Percentiles rank a stretch among this genome's conserved stretches.
Conservation (phyloP, 2,888 invertebrate genomes). For the Liopterus haemorrhoidalis region DNA sequence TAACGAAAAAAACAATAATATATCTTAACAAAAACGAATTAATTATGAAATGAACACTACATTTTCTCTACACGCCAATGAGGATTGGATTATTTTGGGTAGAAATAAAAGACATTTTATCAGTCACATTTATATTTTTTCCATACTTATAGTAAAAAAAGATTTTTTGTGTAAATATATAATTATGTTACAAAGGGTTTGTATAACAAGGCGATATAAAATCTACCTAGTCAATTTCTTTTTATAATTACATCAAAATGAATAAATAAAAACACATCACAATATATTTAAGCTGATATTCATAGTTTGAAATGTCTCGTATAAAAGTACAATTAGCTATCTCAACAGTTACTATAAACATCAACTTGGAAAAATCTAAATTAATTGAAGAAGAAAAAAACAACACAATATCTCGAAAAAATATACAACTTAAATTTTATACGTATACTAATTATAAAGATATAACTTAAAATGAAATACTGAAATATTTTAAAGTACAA, state of each 20-base stretch:
- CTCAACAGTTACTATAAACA: conserved; percentile 12
- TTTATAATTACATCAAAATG: conserved; percentile 21
- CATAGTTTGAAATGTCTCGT: conserved; percentile 6
- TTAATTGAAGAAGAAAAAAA: neutral
- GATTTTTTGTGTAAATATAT: conserved; percentile 32
- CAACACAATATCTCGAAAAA: conserved; percentile 12
- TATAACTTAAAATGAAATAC: conserved; percentile 22
- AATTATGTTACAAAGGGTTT: conserved; percentile 24
- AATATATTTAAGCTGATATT: conserved; percentile 21
- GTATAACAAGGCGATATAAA: conserved; percentile 24
- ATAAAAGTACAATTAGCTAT: neutral
- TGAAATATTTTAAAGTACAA: conserved; percentile 23
- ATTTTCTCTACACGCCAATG: too few relatives aligned
- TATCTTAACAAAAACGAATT: too few relatives aligned
- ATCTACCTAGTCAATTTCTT: conserved; percentile 20
- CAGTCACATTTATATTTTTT: conserved; percentile 31
- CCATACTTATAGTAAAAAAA: conserved; percentile 35
- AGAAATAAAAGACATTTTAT: conserved; percentile 28
- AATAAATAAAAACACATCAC: conserved; percentile 23
- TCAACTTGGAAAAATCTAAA: conserved; percentile 6
- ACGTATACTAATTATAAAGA: conserved; percentile 15
- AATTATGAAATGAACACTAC: too few relatives aligned
- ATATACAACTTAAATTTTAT: conserved; percentile 19
- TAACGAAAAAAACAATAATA: too few relatives aligned
- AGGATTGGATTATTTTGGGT: too few relatives aligned